phyloP scores from a whole-genome alignment of 2,888 invertebrate genomes.

The Drosophila mettleri region DNA sequence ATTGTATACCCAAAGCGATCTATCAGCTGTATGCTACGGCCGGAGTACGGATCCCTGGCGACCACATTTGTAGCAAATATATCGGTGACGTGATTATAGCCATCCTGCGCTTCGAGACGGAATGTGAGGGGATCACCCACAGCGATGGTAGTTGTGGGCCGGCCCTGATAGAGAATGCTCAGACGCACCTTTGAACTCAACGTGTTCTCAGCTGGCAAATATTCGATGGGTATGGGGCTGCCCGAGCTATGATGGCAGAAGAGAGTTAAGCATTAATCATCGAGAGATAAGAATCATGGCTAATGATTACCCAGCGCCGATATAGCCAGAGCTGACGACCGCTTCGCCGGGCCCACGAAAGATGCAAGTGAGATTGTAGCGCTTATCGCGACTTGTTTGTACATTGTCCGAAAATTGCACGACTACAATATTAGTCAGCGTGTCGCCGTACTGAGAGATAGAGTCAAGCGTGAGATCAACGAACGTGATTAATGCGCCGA shows the following conservation, averaged over 20 bases:
- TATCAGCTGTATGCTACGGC: conserved; percentile 94
- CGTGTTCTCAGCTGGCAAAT: conserved; percentile 95
- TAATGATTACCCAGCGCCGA: conserved; percentile 92
- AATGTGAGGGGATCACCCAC: conserved; percentile 96
- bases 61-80: conserved; percentile 97
- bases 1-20: conserved; percentile 93
- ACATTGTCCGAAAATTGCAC: conserved; percentile 97
- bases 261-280: conserved; percentile 13
- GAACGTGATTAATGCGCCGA: conserved; percentile 6
- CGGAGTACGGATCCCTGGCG: conserved; percentile 96
- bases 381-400: conserved; percentile 94
- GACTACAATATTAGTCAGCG: conserved; percentile 96
- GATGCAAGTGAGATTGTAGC: conserved; percentile 96
- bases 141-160: conserved; percentile 96
- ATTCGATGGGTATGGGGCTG: conserved; percentile 96
- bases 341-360: conserved; percentile 97
- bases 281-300: conserved; percentile 4
- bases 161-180: conserved; percentile 93
- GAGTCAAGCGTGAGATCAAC: conserved; percentile 1
- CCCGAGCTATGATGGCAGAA: conserved; percentile 88
- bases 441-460: conserved; percentile 91
- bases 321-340: conserved; percentile 96
- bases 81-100: conserved; percentile 94
- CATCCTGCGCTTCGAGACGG: conserved; percentile 94
- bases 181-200: conserved; percentile 94